A percentile compares a stretch with the other conserved stretches of the same genome.
Conservation (phyloP, 2,888 invertebrate genomes). For the Desoria tigrina region DNA sequence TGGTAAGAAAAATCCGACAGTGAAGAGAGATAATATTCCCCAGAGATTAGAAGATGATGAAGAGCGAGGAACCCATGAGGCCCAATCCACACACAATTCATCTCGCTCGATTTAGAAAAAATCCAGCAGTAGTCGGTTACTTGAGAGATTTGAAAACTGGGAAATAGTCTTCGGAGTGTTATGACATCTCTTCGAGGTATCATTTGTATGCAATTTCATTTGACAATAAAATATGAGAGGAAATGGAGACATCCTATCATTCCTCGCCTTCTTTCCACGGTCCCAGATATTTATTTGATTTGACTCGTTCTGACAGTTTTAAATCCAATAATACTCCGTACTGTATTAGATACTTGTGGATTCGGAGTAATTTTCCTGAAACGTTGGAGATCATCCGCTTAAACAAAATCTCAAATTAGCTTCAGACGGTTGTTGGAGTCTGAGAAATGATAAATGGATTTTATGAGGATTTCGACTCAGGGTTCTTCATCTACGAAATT, state of each 20-base stretch:
- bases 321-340: background rate
- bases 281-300: background rate
- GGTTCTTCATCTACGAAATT: too few relatives aligned
- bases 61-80: constrained; percentile 23
- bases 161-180: background rate
- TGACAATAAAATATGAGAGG: constrained; percentile 1
- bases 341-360: too few relatives aligned
- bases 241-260: background rate
- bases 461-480: too few relatives aligned
- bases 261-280: too few relatives aligned
- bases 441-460: too few relatives aligned
- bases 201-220: constrained; percentile 6
- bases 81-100: constrained; percentile 35
- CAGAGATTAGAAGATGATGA: constrained; percentile 41
- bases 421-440: too few relatives aligned
- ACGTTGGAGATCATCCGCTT: too few relatives aligned
- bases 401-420: too few relatives aligned
- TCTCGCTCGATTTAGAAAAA: constrained; percentile 26
- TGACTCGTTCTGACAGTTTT: constrained; percentile 6
- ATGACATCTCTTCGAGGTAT: constrained; percentile 3
- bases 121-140: background rate
- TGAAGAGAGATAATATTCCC: constrained; percentile 43
- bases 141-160: background rate
- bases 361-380: too few relatives aligned
- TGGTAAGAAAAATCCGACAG: constrained; percentile 18